Percentiles rank a stretch among this genome's conserved stretches.
phyloP scores from a whole-genome alignment of 2,113 vertebrate genomes.

The Platysteira castanea region DNA sequence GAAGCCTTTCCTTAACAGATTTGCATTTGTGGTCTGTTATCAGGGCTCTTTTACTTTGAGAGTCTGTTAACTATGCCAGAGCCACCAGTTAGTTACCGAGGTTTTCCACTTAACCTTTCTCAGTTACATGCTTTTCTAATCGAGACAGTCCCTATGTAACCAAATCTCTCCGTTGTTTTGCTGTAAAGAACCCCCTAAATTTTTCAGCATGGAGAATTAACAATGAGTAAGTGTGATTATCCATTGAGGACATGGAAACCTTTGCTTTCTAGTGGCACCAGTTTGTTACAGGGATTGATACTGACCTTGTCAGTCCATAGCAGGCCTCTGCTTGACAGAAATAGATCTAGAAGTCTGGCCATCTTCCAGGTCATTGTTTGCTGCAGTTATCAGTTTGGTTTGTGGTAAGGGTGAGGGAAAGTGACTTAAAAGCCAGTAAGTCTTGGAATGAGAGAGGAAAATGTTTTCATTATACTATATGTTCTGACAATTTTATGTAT shows the following conservation, averaged over 20 bases:
- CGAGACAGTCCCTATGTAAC: background rate
- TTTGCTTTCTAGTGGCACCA: background rate
- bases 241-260: background rate
- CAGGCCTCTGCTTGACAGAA: background rate
- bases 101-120: background rate
- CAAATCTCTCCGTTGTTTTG: background rate
- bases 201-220: background rate
- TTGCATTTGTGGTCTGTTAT: background rate
- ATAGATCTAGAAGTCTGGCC: background rate
- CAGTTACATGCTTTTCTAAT: background rate
- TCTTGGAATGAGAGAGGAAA: background rate
- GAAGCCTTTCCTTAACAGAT: background rate
- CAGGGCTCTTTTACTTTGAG: background rate
- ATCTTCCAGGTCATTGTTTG: constrained; percentile 1
- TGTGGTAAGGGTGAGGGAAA: background rate
- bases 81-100: background rate
- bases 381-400: background rate
- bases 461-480: background rate
- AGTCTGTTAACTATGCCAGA: background rate
- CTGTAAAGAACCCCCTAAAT: background rate
- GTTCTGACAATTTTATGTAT: background rate
- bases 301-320: background rate
- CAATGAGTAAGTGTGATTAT: background rate
- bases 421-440: background rate
- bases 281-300: background rate